These are phyloP conservation scores for Anastatus disparis DNA, from an alignment of 1,140 invertebrate species.

Conservation along the genomic window DNA sequence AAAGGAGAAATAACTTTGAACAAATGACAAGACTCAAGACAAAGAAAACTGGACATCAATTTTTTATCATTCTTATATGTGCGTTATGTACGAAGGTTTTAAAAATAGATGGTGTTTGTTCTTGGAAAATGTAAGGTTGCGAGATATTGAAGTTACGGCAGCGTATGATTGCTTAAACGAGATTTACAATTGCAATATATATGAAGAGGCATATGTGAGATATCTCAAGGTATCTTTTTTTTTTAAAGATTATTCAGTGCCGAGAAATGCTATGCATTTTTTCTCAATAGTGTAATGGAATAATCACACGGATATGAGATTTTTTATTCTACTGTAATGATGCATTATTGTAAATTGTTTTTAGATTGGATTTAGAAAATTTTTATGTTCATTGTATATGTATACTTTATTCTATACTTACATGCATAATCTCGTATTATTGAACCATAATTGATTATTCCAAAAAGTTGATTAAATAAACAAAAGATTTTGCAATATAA, in stretches of 20 bases:
- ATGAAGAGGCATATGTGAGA: background rate
- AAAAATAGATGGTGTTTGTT: background rate
- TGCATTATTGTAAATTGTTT: no score
- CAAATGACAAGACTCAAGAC: no score
- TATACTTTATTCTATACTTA: no score
- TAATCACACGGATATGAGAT: no score
- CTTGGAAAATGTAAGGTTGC: conserved; percentile 1
- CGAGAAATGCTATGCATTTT: conserved; percentile 4
- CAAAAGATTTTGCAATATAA: no score
- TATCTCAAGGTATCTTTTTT: background rate
- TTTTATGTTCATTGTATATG: no score
- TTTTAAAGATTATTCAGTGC: background rate
- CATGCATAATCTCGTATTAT: no score
- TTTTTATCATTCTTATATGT: conserved; percentile 1
- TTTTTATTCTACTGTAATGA: background rate
- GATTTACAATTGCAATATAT: conserved; percentile 10
- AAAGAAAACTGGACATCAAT: background rate
- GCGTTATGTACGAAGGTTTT: background rate
- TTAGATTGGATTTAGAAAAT: no score
- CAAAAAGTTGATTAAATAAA: no score
- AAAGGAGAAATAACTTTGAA: no score
- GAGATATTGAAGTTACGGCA: background rate
- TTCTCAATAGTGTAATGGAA: no score
- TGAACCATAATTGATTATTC: no score
- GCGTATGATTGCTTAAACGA: conserved; percentile 4